A percentile compares a stretch with the other conserved stretches of the same genome.
phyloP scores from a whole-genome alignment of 2,113 vertebrate genomes.

The Silurus asotus region DNA sequence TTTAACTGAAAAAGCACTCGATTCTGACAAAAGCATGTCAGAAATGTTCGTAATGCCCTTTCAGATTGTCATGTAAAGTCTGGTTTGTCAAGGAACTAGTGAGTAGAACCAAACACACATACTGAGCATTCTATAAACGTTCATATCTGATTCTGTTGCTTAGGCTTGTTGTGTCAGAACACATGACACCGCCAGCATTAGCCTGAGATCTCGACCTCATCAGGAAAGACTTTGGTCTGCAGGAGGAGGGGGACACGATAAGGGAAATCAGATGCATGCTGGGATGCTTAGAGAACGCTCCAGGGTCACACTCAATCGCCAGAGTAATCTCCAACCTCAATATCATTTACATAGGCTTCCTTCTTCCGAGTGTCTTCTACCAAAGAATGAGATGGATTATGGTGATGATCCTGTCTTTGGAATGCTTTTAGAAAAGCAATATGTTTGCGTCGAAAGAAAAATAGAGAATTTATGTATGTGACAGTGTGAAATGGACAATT shows the following conservation, averaged over 20 bases:
- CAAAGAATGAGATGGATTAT: conserved; percentile 16
- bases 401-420: conserved; percentile 16
- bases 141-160: background rate
- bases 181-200: conserved; percentile 9
- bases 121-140: background rate
- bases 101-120: conserved; percentile 17
- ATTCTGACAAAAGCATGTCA: conserved; percentile 11
- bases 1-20: conserved; percentile 33
- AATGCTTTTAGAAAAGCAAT: conserved; percentile 8
- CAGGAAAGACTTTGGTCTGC: background rate
- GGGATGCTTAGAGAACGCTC: conserved; percentile 8
- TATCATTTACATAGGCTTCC: conserved; percentile 19
- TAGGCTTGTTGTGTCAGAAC: background rate
- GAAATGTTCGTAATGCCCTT: background rate
- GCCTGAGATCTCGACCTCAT: conserved; percentile 19
- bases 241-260: conserved; percentile 8
- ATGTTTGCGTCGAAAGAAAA: background rate
- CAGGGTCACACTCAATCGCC: conserved; percentile 36
- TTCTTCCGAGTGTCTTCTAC: conserved; percentile 3
- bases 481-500: background rate
- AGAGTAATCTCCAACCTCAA: conserved; percentile 31
- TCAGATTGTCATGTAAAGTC: conserved; percentile 11
- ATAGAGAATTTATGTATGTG: background rate
- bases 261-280: conserved; percentile 26
- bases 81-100: conserved; percentile 2